These are phyloP conservation scores for Pseudorectes ferrugineus DNA, from an alignment of 2,113 vertebrate genomes.

Conservation along the genomic window DNA sequence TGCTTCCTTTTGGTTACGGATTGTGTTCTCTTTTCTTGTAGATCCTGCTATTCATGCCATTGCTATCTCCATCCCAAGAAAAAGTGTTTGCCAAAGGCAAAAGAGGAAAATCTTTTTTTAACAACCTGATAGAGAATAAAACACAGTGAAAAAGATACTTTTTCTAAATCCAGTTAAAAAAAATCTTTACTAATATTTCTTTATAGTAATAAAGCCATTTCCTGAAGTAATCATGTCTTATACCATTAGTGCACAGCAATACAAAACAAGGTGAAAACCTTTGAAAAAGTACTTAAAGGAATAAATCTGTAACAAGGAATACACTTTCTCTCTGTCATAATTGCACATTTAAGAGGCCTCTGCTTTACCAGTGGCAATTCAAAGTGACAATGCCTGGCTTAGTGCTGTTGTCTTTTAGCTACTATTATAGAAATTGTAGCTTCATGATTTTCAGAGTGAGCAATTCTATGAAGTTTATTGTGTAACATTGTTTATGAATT, in stretches of 20 bases:
- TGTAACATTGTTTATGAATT: slow-evolving; percentile 11
- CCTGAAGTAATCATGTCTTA: background rate
- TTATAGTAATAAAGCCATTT: background rate
- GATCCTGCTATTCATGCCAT: background rate
- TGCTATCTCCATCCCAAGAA: background rate
- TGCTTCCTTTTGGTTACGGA: background rate
- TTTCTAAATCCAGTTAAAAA: background rate
- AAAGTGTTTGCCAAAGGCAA: background rate
- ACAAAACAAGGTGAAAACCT: background rate
- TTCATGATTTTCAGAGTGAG: background rate
- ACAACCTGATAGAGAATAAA: background rate
- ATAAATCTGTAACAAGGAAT: background rate
- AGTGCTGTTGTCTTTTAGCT: background rate
- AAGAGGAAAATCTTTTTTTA: background rate
- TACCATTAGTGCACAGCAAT: background rate
- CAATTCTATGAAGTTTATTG: slow-evolving; percentile 14
- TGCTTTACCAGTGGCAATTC: background rate
- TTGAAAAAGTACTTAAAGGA: background rate
- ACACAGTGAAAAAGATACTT: background rate
- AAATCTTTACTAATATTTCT: background rate
- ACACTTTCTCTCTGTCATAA: background rate
- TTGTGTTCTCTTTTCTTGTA: background rate
- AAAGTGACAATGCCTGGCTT: background rate
- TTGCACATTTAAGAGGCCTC: background rate
- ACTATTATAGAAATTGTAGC: background rate